A percentile compares a stretch with the other conserved stretches of the same genome.
phyloP scores from a whole-genome alignment of 1,140 invertebrate genomes.

The Ceratina calcarata region DNA sequence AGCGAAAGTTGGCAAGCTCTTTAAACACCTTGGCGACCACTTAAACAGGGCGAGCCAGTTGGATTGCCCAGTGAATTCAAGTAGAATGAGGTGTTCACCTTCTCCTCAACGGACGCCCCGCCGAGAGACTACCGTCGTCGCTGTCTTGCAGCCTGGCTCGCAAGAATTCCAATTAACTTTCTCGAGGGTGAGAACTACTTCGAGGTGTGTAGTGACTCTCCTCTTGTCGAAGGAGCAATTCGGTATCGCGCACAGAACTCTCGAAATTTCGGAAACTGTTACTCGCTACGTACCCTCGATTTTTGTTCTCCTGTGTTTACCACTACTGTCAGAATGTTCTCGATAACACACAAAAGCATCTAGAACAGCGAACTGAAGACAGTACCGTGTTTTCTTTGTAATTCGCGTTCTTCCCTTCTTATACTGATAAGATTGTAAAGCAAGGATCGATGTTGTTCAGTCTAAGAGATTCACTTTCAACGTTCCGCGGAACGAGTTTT shows the following conservation, averaged over 20 bases:
- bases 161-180: constrained; percentile 42
- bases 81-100: background rate
- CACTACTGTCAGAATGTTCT: no score
- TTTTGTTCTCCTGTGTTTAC: background rate
- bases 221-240: background rate
- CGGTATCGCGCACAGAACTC: no score
- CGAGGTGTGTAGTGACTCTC: background rate
- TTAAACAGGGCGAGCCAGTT: background rate
- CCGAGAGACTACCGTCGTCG: constrained; percentile 2
- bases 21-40: constrained; percentile 24
- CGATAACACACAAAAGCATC: no score
- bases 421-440: background rate
- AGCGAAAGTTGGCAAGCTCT: constrained; percentile 15
- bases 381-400: no score
- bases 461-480: constrained; percentile 14
- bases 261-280: background rate
- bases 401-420: no score
- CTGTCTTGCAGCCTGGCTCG: background rate
- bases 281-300: background rate
- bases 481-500: background rate
- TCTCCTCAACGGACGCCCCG: no score
- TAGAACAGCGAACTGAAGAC: no score
- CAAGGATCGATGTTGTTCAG: background rate
- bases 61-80: background rate
- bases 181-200: background rate